Evolutionary conservation across 2,113 vertebrate species (phyloP), one percentile per base, ranked within the genome.

Genomic region (Proterorhinus semilunaris): DNA sequence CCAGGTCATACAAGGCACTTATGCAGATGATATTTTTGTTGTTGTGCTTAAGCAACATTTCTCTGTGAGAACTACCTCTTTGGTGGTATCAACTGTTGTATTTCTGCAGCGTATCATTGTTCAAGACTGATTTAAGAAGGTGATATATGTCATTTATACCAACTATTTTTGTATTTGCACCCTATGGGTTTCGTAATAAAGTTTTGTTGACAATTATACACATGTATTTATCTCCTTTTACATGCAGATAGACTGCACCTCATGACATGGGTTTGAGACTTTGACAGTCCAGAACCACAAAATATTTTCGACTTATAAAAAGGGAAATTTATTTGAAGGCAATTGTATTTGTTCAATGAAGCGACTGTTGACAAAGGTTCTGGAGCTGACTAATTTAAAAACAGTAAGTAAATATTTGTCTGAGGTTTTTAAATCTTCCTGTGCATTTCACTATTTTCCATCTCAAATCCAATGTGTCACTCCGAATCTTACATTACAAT

Each of bases 81-180:
- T 62, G 54, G 51, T 44, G 53, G 36, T 50, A 62, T 72, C 43
- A 71, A 21, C 47, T 67, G 53, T 50, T 66, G 44, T 72, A 65
- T 50, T 69, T 58, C 70, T 54, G 75, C 69, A 71, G 66, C 0
- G 0, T 62, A 75, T 77, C 61, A 70, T 53, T 82, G 76, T 75
- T 71, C 0, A 71, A 63, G 78, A 85, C 73, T 68, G 65, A 87
- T 86, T 73, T 80, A n/a, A 74, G 16, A 76, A 44, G 66, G 21
- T 71, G 66, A 45, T 68, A 72, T 69, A 51, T 46, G 47, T 85
- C 42, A 36, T 85, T 82, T 69, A 80, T 79, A 81, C 65, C 36
- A 79, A 68, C 69, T 80, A 80, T 85, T 86, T 76, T 91, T 91
- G 90, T 78, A 91, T 91, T 88, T 72, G 88, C 76, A 89, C 84